A percentile compares a stretch with the other conserved stretches of the same genome.
Conservation (phyloP, 1,140 invertebrate genomes). For the Nomia melanderi region DNA sequence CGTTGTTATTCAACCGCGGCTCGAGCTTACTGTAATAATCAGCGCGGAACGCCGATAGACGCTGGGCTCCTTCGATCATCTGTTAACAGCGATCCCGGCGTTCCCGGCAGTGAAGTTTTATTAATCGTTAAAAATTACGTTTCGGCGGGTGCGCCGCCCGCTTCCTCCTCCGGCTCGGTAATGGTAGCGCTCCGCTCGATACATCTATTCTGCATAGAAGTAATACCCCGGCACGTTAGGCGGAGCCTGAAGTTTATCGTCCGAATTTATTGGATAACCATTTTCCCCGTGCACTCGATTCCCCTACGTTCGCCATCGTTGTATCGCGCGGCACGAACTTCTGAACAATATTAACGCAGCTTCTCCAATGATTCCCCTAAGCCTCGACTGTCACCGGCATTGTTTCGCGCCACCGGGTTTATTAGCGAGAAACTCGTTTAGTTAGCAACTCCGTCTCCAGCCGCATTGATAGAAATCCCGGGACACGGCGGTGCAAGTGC, state of each 20-base stretch:
- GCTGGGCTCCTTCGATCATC: too few species aligned
- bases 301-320: constrained; percentile 40
- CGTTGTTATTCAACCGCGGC: too few species aligned
- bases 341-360: constrained; percentile 66
- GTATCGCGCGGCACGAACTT: constrained; percentile 58
- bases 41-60: too few species aligned
- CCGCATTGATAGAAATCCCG: constrained; percentile 57
- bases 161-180: neutral
- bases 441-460: constrained; percentile 62
- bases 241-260: constrained; percentile 41
- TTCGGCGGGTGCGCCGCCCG: neutral
- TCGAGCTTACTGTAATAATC: too few species aligned
- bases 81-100: too few species aligned
- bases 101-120: too few species aligned
- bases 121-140: too few species aligned
- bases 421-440: constrained; percentile 72
- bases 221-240: neutral
- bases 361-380: constrained; percentile 57
- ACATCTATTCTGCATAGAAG: neutral
- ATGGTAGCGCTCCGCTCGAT: neutral
- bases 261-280: constrained; percentile 50
- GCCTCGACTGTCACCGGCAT: constrained; percentile 64
- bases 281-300: constrained; percentile 20
- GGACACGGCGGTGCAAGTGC: constrained; percentile 53
- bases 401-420: constrained; percentile 68